Evolutionary conservation across 2,113 vertebrate species (phyloP).

Genomic region (Zosterops japonicus): DNA sequence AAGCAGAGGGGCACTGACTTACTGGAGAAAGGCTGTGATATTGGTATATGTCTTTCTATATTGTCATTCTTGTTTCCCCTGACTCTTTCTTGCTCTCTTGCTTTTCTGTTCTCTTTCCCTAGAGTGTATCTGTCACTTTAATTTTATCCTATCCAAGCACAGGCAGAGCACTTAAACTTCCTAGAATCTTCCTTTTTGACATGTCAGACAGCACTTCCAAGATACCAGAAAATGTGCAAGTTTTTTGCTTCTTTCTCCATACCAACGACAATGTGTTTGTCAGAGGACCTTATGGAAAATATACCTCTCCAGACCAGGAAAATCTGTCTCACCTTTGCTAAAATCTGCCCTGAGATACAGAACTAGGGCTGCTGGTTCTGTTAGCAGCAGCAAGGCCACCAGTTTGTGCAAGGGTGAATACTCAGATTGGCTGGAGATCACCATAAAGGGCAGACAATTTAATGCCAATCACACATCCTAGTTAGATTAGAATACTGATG

Average conservation of each 20-base stretch:
- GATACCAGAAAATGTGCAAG: background rate
- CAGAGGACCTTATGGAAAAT: background rate
- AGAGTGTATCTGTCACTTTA: slow-evolving; percentile 37
- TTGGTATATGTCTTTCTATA: background rate
- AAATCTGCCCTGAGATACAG: background rate
- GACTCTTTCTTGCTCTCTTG: slow-evolving; percentile 4
- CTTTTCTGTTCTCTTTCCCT: slow-evolving; percentile 40
- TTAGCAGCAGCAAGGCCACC: background rate
- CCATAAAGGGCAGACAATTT: slow-evolving; percentile 32
- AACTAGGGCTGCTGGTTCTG: background rate
- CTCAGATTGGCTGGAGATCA: slow-evolving; percentile 23
- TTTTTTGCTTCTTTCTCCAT: background rate
- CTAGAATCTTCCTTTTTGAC: slow-evolving; percentile 41
- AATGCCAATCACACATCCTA: slow-evolving; percentile 53
- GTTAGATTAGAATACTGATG: slow-evolving; percentile 64
- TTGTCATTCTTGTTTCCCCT: slow-evolving; percentile 23
- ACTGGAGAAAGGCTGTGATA: background rate
- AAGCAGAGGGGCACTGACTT: background rate
- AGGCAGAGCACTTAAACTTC: slow-evolving; percentile 36
- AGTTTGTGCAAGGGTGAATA: background rate
- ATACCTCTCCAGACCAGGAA: background rate
- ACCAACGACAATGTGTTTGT: background rate
- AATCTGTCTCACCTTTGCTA: background rate
- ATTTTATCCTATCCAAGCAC: slow-evolving; percentile 22
- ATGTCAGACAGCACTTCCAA: slow-evolving; percentile 5